Evolutionary conservation across 1,140 invertebrate genomes (phyloP).

Genomic region (Delia radicum): DNA sequence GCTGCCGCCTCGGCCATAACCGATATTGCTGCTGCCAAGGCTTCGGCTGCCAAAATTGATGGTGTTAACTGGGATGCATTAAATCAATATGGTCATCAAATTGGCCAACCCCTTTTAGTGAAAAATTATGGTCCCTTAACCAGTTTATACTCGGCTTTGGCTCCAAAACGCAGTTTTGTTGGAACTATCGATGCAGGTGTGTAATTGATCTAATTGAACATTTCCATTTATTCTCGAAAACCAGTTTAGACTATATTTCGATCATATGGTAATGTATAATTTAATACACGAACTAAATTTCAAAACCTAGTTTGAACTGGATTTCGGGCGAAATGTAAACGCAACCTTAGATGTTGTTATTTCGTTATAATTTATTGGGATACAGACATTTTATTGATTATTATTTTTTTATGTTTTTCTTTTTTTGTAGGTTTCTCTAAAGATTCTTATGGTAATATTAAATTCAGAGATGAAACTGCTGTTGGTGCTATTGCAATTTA

Average conservation of each 20-base stretch:
- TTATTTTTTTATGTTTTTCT: background rate
- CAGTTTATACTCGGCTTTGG: slow-evolving; percentile 41
- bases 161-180: slow-evolving; percentile 49
- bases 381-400: slow-evolving; percentile 26
- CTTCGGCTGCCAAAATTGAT: slow-evolving; percentile 45
- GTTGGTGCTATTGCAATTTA: slow-evolving; percentile 23
- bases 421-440: slow-evolving; percentile 23
- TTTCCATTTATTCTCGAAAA: too few species aligned
- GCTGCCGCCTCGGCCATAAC: slow-evolving; percentile 47
- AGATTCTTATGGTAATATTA: slow-evolving; percentile 22
- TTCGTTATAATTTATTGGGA: background rate
- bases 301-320: too few species aligned
- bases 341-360: too few species aligned
- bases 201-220: too few species aligned
- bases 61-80: slow-evolving; percentile 38
- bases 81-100: slow-evolving; percentile 47
- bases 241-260: too few species aligned
- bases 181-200: slow-evolving; percentile 49
- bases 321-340: too few species aligned
- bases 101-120: slow-evolving; percentile 42
- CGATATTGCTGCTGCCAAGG: slow-evolving; percentile 45
- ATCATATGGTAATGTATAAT: too few species aligned
- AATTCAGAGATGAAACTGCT: slow-evolving; percentile 19
- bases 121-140: slow-evolving; percentile 42
- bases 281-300: too few species aligned